Evolutionary conservation across 1,140 invertebrate genomes (phyloP).

Genomic region (Ectropis grisescens): DNA sequence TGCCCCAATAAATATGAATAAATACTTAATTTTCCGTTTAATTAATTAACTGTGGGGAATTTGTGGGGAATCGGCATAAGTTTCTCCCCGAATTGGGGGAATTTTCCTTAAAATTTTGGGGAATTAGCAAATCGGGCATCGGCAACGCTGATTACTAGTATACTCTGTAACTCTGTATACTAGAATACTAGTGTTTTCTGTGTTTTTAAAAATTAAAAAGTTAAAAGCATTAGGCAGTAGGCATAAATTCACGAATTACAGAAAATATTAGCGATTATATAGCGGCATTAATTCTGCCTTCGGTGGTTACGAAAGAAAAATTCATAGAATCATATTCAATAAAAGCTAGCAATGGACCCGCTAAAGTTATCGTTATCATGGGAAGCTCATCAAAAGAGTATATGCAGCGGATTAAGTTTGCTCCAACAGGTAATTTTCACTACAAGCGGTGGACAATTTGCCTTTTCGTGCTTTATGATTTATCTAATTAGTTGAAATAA

Average conservation of each 20-base stretch:
- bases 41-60: no score
- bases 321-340: neutral
- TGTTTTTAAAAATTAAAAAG: neutral
- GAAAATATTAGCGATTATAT: neutral
- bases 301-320: no score
- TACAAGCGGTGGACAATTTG: neutral
- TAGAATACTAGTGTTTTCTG: neutral
- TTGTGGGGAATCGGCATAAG: no score
- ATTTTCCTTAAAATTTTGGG: no score
- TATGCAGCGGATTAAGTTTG: constrained; percentile 13
- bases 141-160: no score
- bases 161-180: no score
- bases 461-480: neutral
- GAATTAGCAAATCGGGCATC: no score
- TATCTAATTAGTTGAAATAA: neutral
- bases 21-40: no score
- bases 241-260: constrained; percentile 7
- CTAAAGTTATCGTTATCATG: constrained; percentile 13
- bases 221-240: neutral
- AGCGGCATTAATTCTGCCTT: neutral
- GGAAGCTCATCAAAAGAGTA: constrained; percentile 16
- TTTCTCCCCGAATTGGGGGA: no score
- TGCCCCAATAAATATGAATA: no score
- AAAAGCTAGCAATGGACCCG: constrained; percentile 3
- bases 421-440: constrained; percentile 17